phyloP scores from a whole-genome alignment of 1,140 invertebrate species.

The Paramacrobiotus metropolitanus region DNA sequence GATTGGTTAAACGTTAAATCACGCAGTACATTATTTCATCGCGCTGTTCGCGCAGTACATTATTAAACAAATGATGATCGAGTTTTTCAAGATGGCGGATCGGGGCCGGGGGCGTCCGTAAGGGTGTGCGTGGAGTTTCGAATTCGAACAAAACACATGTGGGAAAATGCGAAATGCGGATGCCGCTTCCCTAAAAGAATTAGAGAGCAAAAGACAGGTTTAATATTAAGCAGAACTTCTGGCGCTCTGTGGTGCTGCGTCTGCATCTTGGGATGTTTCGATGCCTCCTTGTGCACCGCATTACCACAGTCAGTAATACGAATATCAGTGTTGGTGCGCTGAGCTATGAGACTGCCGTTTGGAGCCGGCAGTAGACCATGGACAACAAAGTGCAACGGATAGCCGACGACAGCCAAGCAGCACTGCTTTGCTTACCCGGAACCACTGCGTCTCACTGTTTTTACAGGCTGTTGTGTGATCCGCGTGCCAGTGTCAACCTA shows the following conservation, averaged over 20 bases:
- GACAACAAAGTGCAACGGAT: background rate
- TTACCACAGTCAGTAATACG: slow-evolving; percentile 96
- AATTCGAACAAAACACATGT: too few species aligned
- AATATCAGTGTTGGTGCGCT: slow-evolving; percentile 75
- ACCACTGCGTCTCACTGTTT: background rate
- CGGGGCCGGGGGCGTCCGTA: too few species aligned
- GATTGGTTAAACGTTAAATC: too few species aligned
- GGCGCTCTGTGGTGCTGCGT: slow-evolving; percentile 95
- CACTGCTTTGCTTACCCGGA: too few species aligned
- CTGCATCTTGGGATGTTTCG: slow-evolving; percentile 96
- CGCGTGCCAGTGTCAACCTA: slow-evolving; percentile 71
- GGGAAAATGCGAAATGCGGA: too few species aligned
- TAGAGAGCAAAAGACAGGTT: background rate
- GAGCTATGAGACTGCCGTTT: slow-evolving; percentile 26
- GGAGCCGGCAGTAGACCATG: background rate
- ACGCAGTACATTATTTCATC: too few species aligned
- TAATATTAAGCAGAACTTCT: slow-evolving; percentile 79
- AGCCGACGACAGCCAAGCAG: too few species aligned
- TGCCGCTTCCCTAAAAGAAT: too few species aligned
- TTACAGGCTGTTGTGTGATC: slow-evolving; percentile 19
- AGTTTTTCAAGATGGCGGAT: too few species aligned
- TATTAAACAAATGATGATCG: too few species aligned
- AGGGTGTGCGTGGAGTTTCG: too few species aligned
- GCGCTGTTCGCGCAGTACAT: too few species aligned
- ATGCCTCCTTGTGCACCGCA: slow-evolving; percentile 96